Conservation (phyloP, 1,140 invertebrate species). For the Ridgeia piscesae region DNA sequence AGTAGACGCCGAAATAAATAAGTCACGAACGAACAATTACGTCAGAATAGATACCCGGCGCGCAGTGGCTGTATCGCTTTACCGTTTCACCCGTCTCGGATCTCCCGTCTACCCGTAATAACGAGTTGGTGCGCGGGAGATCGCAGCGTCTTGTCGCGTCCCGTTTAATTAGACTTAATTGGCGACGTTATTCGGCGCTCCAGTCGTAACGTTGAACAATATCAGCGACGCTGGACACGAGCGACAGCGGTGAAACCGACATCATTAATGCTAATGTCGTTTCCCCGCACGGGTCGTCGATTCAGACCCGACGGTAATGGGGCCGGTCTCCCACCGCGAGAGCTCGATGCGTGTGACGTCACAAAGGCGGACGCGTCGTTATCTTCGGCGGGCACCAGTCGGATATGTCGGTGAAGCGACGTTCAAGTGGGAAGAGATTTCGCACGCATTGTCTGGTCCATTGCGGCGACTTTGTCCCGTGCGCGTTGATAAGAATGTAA, state of each 20-base stretch:
- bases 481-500: neutral
- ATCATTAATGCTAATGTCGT: slow-evolving; percentile 6
- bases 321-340: neutral
- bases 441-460: neutral
- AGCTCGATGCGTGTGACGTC: neutral
- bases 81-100: neutral
- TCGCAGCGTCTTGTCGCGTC: neutral
- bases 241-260: neutral
- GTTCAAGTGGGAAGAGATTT: neutral
- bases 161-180: neutral
- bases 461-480: neutral
- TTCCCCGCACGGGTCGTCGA: neutral
- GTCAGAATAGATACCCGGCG: neutral
- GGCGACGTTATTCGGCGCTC: neutral
- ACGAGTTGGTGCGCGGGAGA: neutral
- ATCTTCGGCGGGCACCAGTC: neutral
- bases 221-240: neutral
- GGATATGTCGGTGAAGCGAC: neutral
- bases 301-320: neutral
- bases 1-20: neutral
- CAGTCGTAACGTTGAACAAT: neutral
- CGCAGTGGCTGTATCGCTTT: neutral
- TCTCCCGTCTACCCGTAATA: neutral
- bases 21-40: neutral
- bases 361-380: neutral